Percentiles rank a stretch among this genome's conserved stretches.
Evolutionary conservation across 2,797 vertebrate genomes (phyloP).

Genomic region (Darevskia mixta): DNA sequence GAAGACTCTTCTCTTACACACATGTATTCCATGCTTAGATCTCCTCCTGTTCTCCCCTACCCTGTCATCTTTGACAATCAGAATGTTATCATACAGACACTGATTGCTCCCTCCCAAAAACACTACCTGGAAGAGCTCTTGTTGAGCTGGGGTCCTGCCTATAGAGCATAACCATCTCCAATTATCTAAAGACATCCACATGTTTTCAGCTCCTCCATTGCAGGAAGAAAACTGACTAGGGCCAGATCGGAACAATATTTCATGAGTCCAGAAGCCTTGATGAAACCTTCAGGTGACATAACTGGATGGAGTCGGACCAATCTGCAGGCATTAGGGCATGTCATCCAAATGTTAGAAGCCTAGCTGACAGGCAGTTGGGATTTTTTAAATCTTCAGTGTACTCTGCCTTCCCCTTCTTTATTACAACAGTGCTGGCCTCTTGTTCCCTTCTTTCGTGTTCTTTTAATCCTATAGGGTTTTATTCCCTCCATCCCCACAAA

Average conservation of each 20-base stretch:
- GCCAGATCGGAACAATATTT: not conserved
- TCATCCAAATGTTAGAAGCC: not conserved
- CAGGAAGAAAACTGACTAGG: not conserved
- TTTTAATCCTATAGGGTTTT: not conserved
- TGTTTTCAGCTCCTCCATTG: not conserved
- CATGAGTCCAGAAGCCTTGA: not conserved
- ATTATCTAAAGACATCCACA: not conserved
- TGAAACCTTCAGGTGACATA: slow-evolving; percentile 1
- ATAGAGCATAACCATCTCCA: too few species aligned
- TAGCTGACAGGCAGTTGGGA: not conserved
- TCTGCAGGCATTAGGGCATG: not conserved
- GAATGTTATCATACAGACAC: not conserved
- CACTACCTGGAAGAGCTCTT: not conserved
- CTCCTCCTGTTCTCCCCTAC: not conserved
- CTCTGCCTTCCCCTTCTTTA: not conserved
- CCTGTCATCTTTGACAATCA: not conserved
- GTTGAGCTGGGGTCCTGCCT: too few species aligned
- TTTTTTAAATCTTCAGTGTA: not conserved
- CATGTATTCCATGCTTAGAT: not conserved
- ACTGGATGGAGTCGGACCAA: not conserved
- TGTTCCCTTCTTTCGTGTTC: not conserved
- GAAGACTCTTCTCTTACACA: not conserved
- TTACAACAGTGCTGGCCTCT: not conserved
- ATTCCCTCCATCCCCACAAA: not conserved
- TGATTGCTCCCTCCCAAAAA: not conserved